Evolutionary conservation across 2,888 invertebrate genomes (phyloP).

Genomic region (Agonopterix arenella): DNA sequence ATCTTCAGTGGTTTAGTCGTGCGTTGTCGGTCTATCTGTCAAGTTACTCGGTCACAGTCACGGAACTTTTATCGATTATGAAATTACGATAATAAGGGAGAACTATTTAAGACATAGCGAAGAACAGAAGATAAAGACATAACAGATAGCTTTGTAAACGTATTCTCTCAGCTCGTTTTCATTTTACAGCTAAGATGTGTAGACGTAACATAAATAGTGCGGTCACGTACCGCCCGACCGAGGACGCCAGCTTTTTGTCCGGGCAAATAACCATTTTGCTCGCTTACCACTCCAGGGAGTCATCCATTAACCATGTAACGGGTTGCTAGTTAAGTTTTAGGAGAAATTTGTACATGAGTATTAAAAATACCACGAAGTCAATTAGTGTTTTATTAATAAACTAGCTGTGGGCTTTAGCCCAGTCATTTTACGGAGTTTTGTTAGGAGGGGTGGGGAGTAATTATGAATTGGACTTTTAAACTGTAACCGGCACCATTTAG

Average conservation of each 20-base stretch:
- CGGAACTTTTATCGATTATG: no score
- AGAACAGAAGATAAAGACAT: not conserved
- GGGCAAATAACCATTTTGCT: constrained; percentile 43
- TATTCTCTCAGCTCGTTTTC: constrained; percentile 8
- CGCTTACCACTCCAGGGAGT: constrained; percentile 16
- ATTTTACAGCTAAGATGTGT: constrained; percentile 13
- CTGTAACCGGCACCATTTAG: no score
- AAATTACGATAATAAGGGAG: no score
- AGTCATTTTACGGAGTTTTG: no score
- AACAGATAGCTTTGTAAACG: constrained; percentile 5
- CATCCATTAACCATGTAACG: constrained; percentile 1
- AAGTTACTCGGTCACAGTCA: no score
- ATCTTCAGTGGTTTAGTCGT: no score
- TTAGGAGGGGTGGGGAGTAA: no score
- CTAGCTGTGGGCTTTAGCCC: no score
- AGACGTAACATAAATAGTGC: constrained; percentile 27
- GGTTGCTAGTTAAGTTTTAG: not conserved
- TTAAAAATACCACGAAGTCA: not conserved
- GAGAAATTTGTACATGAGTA: not conserved
- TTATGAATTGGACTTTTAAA: no score
- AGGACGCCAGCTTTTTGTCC: constrained; percentile 19
- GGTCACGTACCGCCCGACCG: constrained; percentile 31
- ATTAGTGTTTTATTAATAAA: not conserved
- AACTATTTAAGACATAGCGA: not conserved
- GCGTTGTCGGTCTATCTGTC: no score